phyloP scores from a whole-genome alignment of 1,140 invertebrate genomes.

The Habropoda laboriosa region DNA sequence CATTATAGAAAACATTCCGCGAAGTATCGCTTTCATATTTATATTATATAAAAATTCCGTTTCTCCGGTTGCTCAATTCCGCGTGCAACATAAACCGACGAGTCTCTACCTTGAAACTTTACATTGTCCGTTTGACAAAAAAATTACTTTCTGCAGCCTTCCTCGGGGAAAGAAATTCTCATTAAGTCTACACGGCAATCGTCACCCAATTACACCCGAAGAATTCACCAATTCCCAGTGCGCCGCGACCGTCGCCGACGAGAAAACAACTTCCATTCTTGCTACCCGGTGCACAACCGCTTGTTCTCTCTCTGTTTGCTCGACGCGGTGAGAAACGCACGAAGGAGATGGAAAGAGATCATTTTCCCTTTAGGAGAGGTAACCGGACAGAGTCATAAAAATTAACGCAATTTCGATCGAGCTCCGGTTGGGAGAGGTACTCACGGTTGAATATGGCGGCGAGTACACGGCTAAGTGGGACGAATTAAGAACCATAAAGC shows the following conservation, averaged over 20 bases:
- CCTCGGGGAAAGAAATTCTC: background rate
- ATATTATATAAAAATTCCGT: no score
- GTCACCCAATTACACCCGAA: background rate
- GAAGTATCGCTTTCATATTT: no score
- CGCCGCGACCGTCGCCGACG: background rate
- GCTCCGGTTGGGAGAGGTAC: background rate
- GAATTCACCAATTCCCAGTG: background rate
- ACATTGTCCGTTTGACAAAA: no score
- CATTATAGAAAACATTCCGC: no score
- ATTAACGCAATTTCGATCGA: slow-evolving; percentile 4
- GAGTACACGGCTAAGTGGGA: background rate
- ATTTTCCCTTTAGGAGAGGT: background rate
- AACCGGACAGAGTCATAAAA: background rate
- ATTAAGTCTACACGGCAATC: background rate
- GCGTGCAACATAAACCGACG: no score
- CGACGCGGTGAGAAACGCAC: background rate
- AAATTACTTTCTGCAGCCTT: no score
- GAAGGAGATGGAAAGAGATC: no score
- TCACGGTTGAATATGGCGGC: background rate
- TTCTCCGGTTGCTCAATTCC: no score
- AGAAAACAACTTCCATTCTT: background rate
- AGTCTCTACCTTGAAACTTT: no score
- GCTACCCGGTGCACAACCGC: no score
- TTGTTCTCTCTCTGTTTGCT: background rate
- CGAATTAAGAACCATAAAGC: slow-evolving; percentile 43